Evolutionary conservation across 2,888 invertebrate species (phyloP).

Genomic region (Chorisops tibialis): DNA sequence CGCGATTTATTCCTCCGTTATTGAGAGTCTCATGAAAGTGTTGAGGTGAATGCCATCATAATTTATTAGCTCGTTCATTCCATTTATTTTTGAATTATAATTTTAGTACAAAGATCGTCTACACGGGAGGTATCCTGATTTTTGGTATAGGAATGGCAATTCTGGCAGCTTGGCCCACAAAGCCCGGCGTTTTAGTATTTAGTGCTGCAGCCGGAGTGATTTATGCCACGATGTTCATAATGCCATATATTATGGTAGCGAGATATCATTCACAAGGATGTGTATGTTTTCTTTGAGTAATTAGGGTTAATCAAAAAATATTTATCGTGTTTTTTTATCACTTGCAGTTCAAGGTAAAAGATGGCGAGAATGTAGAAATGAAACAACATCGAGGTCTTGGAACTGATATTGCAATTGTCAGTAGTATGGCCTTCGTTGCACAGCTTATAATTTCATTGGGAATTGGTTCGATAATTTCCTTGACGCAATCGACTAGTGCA

Average conservation of each 20-base stretch:
- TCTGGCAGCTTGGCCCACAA: conserved; percentile 50
- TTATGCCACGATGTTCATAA: conserved; percentile 51
- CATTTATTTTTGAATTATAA: conserved; percentile 26
- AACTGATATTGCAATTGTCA: conserved; percentile 52
- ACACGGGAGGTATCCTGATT: conserved; percentile 48
- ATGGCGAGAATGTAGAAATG: conserved; percentile 47
- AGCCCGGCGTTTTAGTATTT: conserved; percentile 48
- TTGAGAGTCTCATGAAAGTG: conserved; percentile 48
- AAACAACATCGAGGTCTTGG: conserved; percentile 50
- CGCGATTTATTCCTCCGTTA: conserved; percentile 49
- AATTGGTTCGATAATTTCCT: conserved; percentile 47
- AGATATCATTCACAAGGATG: conserved; percentile 51
- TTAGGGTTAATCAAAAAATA: too few relatives aligned
- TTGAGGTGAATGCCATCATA: conserved; percentile 43
- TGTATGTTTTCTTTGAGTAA: conserved; percentile 41
- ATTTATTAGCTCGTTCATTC: not conserved
- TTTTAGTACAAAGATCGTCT: conserved; percentile 46
- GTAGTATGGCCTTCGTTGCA: conserved; percentile 52
- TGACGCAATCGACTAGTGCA: conserved; percentile 47
- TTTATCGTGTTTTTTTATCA: not conserved
- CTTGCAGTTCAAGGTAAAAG: conserved; percentile 45
- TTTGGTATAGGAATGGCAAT: conserved; percentile 51
- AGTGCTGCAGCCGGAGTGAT: conserved; percentile 51
- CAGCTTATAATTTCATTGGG: conserved; percentile 50
- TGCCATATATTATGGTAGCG: conserved; percentile 51